Conservation (phyloP, 1,140 invertebrate species). For the Papilio xuthus region DNA sequence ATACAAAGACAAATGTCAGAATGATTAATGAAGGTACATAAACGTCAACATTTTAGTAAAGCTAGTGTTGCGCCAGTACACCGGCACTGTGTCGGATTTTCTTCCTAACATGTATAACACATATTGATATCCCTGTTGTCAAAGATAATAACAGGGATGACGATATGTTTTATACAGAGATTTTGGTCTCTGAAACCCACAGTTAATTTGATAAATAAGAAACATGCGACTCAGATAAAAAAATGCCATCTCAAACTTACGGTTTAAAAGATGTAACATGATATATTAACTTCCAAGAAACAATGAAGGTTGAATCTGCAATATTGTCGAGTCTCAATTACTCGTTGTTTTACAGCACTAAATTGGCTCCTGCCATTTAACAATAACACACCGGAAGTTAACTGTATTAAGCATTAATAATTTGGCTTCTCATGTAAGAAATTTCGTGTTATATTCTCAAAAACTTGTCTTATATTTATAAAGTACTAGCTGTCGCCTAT, state of each 20-base stretch:
- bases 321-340: not conserved
- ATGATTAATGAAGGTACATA: too few relatives aligned
- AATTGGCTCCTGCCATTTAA: not conserved
- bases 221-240: not conserved
- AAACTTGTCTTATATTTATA: not conserved
- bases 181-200: too few relatives aligned
- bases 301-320: not conserved
- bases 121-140: too few relatives aligned
- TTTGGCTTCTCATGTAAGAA: not conserved
- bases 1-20: too few relatives aligned
- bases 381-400: slow-evolving; percentile 8
- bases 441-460: not conserved
- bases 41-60: too few relatives aligned
- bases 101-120: too few relatives aligned
- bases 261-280: not conserved
- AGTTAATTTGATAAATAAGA: too few relatives aligned
- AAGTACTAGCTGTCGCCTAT: too few relatives aligned
- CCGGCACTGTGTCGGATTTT: too few relatives aligned
- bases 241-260: not conserved
- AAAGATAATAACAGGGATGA: too few relatives aligned
- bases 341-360: not conserved
- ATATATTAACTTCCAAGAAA: slow-evolving; percentile 1
- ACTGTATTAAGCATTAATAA: not conserved
- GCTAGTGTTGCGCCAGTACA: too few relatives aligned
- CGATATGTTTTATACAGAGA: too few relatives aligned